Evolutionary conservation across 2,888 invertebrate species (phyloP), one percentile per base, ranked within the genome.

Genomic region (Coleophora flavipennella): DNA sequence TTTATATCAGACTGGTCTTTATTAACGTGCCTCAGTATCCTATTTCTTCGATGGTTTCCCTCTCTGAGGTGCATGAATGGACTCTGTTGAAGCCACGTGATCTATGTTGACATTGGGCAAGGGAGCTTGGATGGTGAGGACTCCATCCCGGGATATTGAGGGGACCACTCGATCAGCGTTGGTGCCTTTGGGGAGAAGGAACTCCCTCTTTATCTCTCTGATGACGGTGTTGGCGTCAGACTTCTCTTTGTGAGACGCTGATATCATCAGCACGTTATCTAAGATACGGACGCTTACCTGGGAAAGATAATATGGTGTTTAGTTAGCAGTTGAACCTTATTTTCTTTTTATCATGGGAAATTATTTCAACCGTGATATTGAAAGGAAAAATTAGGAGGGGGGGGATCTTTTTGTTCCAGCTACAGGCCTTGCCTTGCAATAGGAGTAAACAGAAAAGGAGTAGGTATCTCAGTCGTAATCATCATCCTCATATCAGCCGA

Each of bases 241-340:
- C 73, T 95, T 95, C 73, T 97, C 97, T 70, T 96, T 95, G 70
- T 98, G 97, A 63, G 92, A 93, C 20, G 97, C 97, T 60, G 95
- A 92, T 14, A 97, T 93, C 89, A 93, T 64, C 1, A 88, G 53
- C 0, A 52, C 40, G 35, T 67, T 54, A 32, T 69, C 51, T 0
- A 49, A 1, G 0, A 76, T 40, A 25, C 55, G 56, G 0, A 75
- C 70, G 32, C 44, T 52, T 2, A 76, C 46, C 77, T 77, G 53
- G 1, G 46, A 26, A 46, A 14, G 8, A 37, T n/a, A n/a, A n/a
- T n/a, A 26, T 8, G n/a, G 27, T 14, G n/a, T 20, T 6, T 20
- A 20, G 20, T 20, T 20, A 6, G 20, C n/a, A n/a, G n/a, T n/a
- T n/a, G n/a, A n/a, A n/a, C n/a, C n/a, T n/a, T n/a, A n/a, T n/a